Evolutionary conservation across 2,888 invertebrate species (phyloP).

Genomic region (Leucophenga maculata): DNA sequence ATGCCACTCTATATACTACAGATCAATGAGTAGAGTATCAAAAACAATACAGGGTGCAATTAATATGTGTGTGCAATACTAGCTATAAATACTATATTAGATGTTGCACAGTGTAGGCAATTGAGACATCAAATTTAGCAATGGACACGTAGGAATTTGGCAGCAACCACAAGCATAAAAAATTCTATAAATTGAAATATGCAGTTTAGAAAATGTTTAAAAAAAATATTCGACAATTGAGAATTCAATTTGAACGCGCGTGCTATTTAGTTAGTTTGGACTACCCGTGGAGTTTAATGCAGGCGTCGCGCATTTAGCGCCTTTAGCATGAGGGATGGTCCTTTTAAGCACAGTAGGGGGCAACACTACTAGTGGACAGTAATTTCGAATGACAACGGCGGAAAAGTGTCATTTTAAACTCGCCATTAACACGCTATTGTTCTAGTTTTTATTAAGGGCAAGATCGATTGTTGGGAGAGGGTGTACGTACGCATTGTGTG

Average conservation of each 20-base stretch:
- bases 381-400: constrained; percentile 24
- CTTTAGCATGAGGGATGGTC: too few relatives aligned
- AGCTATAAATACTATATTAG: neutral
- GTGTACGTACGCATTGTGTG: neutral
- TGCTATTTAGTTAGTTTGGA: too few relatives aligned
- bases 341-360: constrained; percentile 8
- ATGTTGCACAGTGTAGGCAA: neutral
- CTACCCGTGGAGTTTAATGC: neutral
- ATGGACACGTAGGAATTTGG: neutral
- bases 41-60: constrained; percentile 10
- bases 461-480: neutral
- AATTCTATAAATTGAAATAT: neutral
- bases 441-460: constrained; percentile 42
- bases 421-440: constrained; percentile 66
- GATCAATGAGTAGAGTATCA: neutral
- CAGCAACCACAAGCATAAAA: constrained; percentile 12
- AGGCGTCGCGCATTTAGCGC: constrained; percentile 19
- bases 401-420: constrained; percentile 65
- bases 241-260: constrained; percentile 5
- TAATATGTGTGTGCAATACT: neutral
- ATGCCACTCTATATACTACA: constrained; percentile 33
- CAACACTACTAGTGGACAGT: neutral
- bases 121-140: constrained; percentile 18
- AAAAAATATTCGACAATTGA: neutral
- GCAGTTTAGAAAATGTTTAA: neutral